phyloP scores from a whole-genome alignment of 92 coral and sea anemone genomes.

The Parazoanthus swiftii region DNA sequence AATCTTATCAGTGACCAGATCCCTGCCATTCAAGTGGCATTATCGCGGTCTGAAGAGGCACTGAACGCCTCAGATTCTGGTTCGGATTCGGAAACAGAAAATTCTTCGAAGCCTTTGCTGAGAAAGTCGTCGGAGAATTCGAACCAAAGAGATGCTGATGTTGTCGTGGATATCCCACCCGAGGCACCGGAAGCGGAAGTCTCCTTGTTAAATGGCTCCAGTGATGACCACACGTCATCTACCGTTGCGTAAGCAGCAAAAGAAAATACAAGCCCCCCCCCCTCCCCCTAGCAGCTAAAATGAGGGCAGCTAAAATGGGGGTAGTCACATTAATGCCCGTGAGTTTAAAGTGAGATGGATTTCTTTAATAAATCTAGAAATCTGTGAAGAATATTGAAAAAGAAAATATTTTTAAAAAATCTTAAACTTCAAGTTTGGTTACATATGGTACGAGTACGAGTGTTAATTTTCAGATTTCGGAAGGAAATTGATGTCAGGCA shows the following conservation, averaged over 20 bases:
- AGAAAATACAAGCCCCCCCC: not conserved
- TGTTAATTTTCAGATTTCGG: too few species aligned
- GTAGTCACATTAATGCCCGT: too few species aligned
- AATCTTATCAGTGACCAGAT: constrained; percentile 42
- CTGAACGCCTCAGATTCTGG: constrained; percentile 27
- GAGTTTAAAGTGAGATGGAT: too few species aligned
- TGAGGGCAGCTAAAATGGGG: too few species aligned
- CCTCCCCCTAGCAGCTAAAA: not conserved
- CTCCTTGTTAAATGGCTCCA: constrained; percentile 2
- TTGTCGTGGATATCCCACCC: constrained; percentile 23
- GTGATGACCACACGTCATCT: constrained; percentile 9
- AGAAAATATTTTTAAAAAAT: too few species aligned
- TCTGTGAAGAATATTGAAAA: too few species aligned
- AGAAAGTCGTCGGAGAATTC: constrained; percentile 13
- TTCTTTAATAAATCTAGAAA: too few species aligned
- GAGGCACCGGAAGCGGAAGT: constrained; percentile 31
- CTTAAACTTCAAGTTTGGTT: too few species aligned
- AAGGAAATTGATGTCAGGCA: too few species aligned
- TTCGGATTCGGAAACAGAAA: constrained; percentile 31
- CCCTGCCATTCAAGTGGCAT: constrained; percentile 36
- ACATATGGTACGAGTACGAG: too few species aligned
- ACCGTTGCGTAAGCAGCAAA: constrained; percentile 8
- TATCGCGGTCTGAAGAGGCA: constrained; percentile 20
- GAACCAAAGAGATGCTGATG: not conserved
- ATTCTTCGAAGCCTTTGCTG: constrained; percentile 25